Conservation (phyloP, 2,888 invertebrate species). For the Eledone cirrhosa region DNA sequence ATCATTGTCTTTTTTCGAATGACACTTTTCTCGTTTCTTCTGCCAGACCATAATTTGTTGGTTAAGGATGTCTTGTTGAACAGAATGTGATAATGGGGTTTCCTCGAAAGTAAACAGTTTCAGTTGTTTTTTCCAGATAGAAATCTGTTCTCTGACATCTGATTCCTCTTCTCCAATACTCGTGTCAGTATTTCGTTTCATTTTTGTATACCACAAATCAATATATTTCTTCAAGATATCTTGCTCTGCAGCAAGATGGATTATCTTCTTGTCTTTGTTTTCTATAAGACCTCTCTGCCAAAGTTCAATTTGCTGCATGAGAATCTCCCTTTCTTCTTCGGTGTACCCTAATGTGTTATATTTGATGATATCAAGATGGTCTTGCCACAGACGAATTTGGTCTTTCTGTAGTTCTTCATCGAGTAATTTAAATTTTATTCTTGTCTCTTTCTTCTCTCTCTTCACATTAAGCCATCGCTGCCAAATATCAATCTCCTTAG, state of each 20-base stretch:
- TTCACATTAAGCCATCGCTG: conserved; percentile 23
- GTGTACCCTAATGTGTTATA: conserved; percentile 11
- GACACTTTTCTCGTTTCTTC: conserved; percentile 13
- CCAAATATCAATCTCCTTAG: conserved; percentile 1
- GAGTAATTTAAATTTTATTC: conserved; percentile 8
- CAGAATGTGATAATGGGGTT: not conserved
- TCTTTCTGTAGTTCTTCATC: conserved; percentile 23
- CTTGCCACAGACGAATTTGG: conserved; percentile 23
- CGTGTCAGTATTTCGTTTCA: not conserved
- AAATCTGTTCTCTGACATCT: not conserved
- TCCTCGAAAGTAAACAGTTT: conserved; percentile 10
- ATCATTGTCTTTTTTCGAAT: not conserved
- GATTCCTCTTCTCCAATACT: not conserved
- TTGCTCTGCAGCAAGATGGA: conserved; percentile 1
- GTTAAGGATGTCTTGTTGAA: conserved; percentile 1
- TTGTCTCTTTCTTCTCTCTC: not conserved
- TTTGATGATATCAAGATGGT: not conserved
- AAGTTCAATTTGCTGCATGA: conserved; percentile 20
- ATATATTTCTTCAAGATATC: conserved; percentile 14
- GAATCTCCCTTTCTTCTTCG: conserved; percentile 7
- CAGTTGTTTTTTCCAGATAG: conserved; percentile 9
- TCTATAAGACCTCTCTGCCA: conserved; percentile 8
- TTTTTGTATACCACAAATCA: conserved; percentile 19
- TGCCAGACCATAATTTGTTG: conserved; percentile 12
- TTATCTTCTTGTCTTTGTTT: conserved; percentile 3